These are phyloP conservation scores for Nycticryphes semicollaris DNA, from an alignment of 2,113 vertebrate species.

Conservation along the genomic window DNA sequence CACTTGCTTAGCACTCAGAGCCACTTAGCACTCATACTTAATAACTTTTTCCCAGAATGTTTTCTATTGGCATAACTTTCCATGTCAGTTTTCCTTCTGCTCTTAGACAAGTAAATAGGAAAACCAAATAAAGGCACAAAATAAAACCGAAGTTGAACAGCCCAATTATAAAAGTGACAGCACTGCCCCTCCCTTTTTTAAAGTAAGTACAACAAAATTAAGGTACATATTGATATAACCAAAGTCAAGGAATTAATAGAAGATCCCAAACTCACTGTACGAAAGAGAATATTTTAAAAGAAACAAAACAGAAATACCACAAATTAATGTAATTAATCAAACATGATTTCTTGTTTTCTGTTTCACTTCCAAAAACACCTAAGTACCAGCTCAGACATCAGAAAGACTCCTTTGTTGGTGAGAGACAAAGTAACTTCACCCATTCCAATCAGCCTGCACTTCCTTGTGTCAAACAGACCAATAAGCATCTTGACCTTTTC, in stretches of 20 bases:
- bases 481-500: neutral
- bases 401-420: neutral
- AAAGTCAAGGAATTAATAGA: neutral
- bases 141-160: neutral
- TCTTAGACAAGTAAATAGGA: neutral
- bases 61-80: neutral
- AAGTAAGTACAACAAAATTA: neutral
- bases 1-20: neutral
- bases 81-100: neutral
- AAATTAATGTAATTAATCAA: neutral
- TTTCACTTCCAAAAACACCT: neutral
- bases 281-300: neutral
- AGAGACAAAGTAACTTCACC: neutral
- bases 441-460: neutral
- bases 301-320: neutral
- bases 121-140: neutral
- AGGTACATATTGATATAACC: neutral
- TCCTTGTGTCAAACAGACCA: accelerated
- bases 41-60: neutral
- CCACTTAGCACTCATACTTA: neutral
- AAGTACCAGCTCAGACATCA: neutral
- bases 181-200: neutral
- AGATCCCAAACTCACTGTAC: neutral
- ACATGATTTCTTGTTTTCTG: neutral
- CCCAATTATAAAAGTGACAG: neutral